phyloP scores from a whole-genome alignment of 2,113 vertebrate species.

The Hypocryptadius cinnamomeus region DNA sequence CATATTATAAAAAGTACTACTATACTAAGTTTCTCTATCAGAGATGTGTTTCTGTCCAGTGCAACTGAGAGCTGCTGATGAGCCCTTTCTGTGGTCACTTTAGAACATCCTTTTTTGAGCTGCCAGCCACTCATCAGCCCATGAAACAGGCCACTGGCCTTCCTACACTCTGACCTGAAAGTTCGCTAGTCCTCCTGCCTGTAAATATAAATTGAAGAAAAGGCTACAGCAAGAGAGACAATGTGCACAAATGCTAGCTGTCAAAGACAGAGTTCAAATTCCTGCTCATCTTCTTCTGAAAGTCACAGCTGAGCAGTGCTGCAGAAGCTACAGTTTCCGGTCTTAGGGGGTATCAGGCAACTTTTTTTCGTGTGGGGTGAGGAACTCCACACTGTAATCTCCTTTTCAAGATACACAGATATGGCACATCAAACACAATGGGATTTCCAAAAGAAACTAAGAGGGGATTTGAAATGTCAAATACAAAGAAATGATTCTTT shows the following conservation, averaged over 20 bases:
- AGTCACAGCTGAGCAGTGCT: neutral
- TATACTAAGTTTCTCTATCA: neutral
- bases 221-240: neutral
- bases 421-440: neutral
- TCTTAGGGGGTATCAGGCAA: neutral
- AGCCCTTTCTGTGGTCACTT: neutral
- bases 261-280: neutral
- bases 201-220: neutral
- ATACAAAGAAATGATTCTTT: constrained; percentile 36
- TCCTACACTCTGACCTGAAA: neutral
- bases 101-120: neutral
- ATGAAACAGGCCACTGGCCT: neutral
- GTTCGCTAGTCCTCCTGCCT: neutral
- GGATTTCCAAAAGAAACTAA: constrained; percentile 12
- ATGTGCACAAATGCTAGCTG: neutral
- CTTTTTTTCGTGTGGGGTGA: neutral
- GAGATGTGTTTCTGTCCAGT: neutral
- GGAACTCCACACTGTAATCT: neutral
- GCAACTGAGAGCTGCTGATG: neutral
- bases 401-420: constrained; percentile 21
- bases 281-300: neutral
- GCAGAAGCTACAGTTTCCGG: neutral
- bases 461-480: constrained; percentile 45
- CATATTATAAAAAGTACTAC: neutral
- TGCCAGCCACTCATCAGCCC: neutral